A percentile compares a stretch with the other conserved stretches of the same genome.
phyloP scores from a whole-genome alignment of 2,888 invertebrate genomes.

The Asteroscopus sphinx region DNA sequence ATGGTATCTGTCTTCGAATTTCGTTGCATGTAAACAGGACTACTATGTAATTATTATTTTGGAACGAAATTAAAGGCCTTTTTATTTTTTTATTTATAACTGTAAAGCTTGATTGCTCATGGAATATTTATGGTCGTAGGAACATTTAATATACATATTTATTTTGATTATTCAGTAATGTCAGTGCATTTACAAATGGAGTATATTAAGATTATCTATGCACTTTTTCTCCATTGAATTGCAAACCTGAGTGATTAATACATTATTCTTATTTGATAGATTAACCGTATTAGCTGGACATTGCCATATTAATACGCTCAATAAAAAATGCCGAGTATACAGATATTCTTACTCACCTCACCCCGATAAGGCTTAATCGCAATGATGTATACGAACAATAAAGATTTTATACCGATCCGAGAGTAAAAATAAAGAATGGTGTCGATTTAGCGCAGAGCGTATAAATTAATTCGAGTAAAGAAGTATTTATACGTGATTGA shows the following conservation, averaged over 20 bases:
- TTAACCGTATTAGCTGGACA: constrained; percentile 47
- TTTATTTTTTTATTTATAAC: no score
- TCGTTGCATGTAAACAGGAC: no score
- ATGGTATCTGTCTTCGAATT: no score
- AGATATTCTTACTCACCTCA: constrained; percentile 46
- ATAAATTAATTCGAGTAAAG: constrained; percentile 35
- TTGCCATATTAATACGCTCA: constrained; percentile 48
- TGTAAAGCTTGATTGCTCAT: constrained; percentile 9
- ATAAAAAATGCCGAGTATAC: constrained; percentile 49
- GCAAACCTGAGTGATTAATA: constrained; percentile 34
- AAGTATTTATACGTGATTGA: constrained; percentile 34
- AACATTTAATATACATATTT: constrained; percentile 23
- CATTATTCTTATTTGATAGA: constrained; percentile 45
- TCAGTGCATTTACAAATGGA: constrained; percentile 17
- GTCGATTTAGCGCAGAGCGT: constrained; percentile 33
- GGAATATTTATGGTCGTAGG: constrained; percentile 1
- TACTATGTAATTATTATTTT: no score
- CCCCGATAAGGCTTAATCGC: constrained; percentile 52
- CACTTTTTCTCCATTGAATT: constrained; percentile 19
- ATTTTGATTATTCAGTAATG: constrained; percentile 18
- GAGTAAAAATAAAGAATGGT: constrained; percentile 39
- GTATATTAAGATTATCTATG: constrained; percentile 20
- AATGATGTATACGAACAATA: constrained; percentile 52
- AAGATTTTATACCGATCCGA: constrained; percentile 48
- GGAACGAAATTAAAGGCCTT: background rate